Percentiles rank a stretch among this genome's conserved stretches.
phyloP scores from a whole-genome alignment of 2,888 invertebrate genomes.

The Drosophila meridionalis region DNA sequence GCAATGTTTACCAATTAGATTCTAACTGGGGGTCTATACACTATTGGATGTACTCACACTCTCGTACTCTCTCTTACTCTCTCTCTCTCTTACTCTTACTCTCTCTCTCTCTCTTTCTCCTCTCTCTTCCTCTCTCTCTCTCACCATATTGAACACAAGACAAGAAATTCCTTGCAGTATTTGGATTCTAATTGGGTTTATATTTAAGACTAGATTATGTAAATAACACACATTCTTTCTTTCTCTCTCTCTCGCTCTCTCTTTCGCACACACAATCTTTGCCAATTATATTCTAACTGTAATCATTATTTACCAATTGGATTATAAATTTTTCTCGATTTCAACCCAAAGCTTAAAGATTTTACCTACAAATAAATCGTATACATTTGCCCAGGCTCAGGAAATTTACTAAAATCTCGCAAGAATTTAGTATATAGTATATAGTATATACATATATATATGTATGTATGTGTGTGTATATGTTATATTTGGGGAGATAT shows the following conservation, averaged over 20 bases:
- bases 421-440: constrained; percentile 6
- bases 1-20: constrained; percentile 13
- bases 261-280: constrained; percentile 8
- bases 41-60: no score
- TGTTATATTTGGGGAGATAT: constrained; percentile 13
- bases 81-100: neutral
- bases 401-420: constrained; percentile 8
- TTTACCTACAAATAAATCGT: constrained; percentile 34
- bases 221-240: neutral
- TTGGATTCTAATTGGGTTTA: neutral
- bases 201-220: neutral
- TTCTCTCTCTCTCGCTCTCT: neutral
- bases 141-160: neutral
- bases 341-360: neutral
- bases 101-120: neutral
- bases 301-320: neutral
- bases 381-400: constrained; percentile 51
- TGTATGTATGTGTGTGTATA: neutral
- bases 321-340: neutral
- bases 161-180: neutral
- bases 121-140: neutral
- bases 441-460: neutral
- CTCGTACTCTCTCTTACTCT: neutral
- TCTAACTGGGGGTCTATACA: neutral
- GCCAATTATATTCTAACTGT: neutral